These are phyloP conservation scores for Phrynocephalus forsythii DNA, from an alignment of 2,797 vertebrate genomes.

Conservation along the genomic window DNA sequence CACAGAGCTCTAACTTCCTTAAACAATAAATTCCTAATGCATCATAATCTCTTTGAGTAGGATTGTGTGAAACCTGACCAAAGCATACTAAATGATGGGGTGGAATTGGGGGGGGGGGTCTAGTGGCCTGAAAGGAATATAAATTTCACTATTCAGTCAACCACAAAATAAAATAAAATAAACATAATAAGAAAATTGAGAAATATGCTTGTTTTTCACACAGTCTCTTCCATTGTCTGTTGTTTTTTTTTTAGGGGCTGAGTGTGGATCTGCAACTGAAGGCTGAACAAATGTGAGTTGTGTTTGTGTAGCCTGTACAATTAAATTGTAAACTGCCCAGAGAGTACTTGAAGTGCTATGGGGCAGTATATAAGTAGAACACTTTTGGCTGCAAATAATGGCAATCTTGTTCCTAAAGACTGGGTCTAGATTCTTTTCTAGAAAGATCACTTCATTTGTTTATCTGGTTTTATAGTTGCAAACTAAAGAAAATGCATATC, in stretches of 20 bases:
- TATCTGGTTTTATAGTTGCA: background rate
- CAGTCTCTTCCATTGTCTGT: background rate
- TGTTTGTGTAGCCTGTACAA: background rate
- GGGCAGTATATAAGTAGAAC: too few species aligned
- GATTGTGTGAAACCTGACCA: background rate
- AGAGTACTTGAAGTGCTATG: too few species aligned
- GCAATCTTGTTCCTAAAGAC: background rate
- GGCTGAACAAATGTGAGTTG: constrained; percentile 79
- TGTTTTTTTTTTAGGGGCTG: constrained; percentile 74
- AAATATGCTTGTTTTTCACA: background rate
- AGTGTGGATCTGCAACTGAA: constrained; percentile 79
- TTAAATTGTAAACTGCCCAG: too few species aligned
- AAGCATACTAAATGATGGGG: background rate
- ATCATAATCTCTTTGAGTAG: background rate
- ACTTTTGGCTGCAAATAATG: background rate
- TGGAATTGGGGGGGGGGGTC: too few species aligned
- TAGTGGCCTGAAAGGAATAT: background rate
- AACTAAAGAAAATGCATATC: background rate
- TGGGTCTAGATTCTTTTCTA: background rate
- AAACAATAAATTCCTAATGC: background rate
- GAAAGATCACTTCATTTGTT: background rate
- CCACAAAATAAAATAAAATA: too few species aligned
- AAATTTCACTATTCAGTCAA: background rate
- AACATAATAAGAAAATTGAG: background rate
- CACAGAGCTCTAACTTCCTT: background rate